Evolutionary conservation across 2,797 vertebrate genomes (phyloP).

Genomic region (Mus caroli): DNA sequence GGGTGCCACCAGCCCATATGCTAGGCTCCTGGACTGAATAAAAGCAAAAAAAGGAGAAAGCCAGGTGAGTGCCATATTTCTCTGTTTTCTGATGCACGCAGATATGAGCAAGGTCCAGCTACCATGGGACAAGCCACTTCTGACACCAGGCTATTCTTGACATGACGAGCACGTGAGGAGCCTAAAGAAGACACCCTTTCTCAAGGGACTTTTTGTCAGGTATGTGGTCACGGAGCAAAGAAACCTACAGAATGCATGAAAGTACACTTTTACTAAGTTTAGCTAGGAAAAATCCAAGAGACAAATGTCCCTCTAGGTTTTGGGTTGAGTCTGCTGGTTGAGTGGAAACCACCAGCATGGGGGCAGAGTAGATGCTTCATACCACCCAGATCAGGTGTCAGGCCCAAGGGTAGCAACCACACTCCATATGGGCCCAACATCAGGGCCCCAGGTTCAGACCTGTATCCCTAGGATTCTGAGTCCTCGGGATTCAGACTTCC

Average conservation of each 20-base stretch:
- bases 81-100: neutral
- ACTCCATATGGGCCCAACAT: neutral
- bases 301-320: neutral
- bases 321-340: neutral
- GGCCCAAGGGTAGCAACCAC: neutral
- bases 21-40: neutral
- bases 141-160: neutral
- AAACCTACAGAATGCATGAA: neutral
- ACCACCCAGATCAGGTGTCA: neutral
- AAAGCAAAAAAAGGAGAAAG: neutral
- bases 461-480: neutral
- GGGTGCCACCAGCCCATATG: neutral
- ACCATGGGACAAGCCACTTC: neutral
- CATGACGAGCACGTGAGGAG: neutral
- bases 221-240: neutral
- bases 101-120: neutral
- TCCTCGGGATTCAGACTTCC: neutral
- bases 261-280: neutral
- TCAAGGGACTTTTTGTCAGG: neutral
- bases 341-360: neutral
- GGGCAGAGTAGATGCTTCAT: rapidly evolving
- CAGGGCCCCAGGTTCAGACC: neutral
- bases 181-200: neutral
- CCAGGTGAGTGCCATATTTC: neutral
- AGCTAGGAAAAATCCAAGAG: neutral